Evolutionary conservation across 1,140 invertebrate species (phyloP), one percentile per base, ranked within the genome.

Genomic region (Meteorus sp.): DNA sequence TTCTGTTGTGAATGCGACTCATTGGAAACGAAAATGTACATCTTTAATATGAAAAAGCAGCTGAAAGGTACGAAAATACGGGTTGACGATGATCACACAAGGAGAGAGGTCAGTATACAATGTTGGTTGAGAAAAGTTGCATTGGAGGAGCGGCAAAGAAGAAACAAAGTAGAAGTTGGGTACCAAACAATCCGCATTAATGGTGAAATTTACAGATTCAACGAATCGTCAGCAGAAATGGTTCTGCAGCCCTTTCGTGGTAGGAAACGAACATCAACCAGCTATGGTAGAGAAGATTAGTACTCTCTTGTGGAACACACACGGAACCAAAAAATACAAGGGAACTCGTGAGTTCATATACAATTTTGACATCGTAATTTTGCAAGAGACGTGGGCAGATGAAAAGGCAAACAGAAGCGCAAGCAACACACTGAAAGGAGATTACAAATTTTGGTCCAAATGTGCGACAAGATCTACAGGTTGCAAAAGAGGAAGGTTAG

Each of bases 1-100:
- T n/a, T n/a, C n/a, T n/a, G n/a, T n/a, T n/a, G n/a, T n/a, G 75
- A 63, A 71, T n/a, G 44, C 45, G 4, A 5, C 5, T 25, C 19
- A 7, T 41, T 11, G 31, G n/a, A n/a, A 5, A 39, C 25, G 17
- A 23, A 51, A 43, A n/a, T 53, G 17, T 41, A 59, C 7, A 52
- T 53, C 6, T 11, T 33, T 6, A 33, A 11, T 6, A 33, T 6
- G 25, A 61, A 39, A 27, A 51, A 11, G 17, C 33, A 56, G 8
- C n/a, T 56, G 8, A 47, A 25, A 45, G 50, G 35, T 0, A 33
- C 19, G n/a, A 56, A 22, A 13, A 6, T 56, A 11, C 22, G 31
- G 44, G 56, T 56, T 44, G 53, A 61, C 4, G 52, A 61, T 23
- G 53, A 56, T 23, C 8, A 51, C 9, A 56, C 45, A 22, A 43